Evolutionary conservation across 2,888 invertebrate species (phyloP).

Genomic region (Orchestes rusci): DNA sequence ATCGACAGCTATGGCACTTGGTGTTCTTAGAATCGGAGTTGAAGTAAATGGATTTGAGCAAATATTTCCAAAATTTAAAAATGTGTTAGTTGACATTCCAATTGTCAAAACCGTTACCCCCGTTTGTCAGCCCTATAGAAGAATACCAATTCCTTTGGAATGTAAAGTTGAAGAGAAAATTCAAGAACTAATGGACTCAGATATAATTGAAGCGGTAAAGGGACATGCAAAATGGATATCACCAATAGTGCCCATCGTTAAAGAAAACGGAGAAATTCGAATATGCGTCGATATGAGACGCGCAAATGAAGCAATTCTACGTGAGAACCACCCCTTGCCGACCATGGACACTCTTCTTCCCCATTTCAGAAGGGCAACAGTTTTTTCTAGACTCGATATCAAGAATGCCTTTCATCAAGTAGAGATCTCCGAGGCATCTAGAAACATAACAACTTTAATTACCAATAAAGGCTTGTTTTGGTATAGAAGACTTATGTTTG

Average conservation of each 20-base stretch:
- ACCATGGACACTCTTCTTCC: constrained; percentile 13
- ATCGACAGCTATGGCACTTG: not conserved
- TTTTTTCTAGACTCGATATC: constrained; percentile 18
- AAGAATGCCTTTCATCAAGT: constrained; percentile 11
- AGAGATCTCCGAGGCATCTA: not conserved
- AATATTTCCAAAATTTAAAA: constrained; percentile 7
- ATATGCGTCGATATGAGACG: not conserved
- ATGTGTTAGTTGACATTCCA: constrained; percentile 4
- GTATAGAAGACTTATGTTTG: constrained; percentile 1
- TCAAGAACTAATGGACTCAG: constrained; percentile 3
- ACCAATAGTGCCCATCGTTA: not conserved
- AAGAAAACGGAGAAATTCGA: constrained; percentile 2
- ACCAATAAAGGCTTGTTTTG: not conserved
- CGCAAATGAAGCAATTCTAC: not conserved
- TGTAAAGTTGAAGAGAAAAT: no score
- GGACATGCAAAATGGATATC: constrained; percentile 3
- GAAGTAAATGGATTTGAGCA: no score
- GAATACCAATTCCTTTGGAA: constrained; percentile 8
- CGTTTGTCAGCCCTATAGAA: constrained; percentile 4
- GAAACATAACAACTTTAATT: not conserved
- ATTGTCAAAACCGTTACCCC: constrained; percentile 1
- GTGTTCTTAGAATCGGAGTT: no score
- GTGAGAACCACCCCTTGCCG: constrained; percentile 4
- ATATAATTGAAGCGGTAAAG: constrained; percentile 5
- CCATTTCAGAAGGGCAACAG: constrained; percentile 9